Evolutionary conservation across 2,888 invertebrate genomes (phyloP), one percentile per base, ranked within the genome.

Genomic region (Diarsia brunnea): DNA sequence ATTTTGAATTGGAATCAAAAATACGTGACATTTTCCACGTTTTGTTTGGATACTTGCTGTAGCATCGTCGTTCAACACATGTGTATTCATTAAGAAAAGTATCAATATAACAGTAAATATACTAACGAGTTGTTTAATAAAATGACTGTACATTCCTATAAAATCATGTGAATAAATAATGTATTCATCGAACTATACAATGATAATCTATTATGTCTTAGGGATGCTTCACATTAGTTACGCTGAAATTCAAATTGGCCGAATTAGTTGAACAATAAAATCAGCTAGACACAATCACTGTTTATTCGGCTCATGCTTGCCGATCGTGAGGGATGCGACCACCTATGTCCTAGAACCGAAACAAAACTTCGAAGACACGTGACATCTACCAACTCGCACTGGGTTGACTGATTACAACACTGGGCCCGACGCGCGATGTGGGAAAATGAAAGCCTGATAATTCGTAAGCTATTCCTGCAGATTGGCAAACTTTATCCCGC

Each of bases 81-180:
- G 65, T 64, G 38, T 65, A 55, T 68, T 84, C 64, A 84, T 87
- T 79, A 74, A 53, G 43, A 55, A 79, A 72, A 68, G 58, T 60
- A 64, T 75, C 45, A 79, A 80, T 76, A 72, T 51, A 75, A 45
- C 51, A 72, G 58, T 85, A 80, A 77, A 80, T 63, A 64, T 47
- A 63, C 49, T 73, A 79, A 78, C 21, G 61, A 78, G 69, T 69
- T 70, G 69, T 69, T 77, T 73, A 76, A 71, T 75, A 72, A 68
- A 76, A 71, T 75, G 72, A 68, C 63, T 49, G 63, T 2, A 66
- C 63, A 74, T 72, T 71, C 58, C 55, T 69, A 64, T 77, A 75
- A 38, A 76, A 73, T 73, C 58, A 74, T 74, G 19, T 77, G 73
- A 80, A 86, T 80, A 82, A 79, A 78, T 87, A 85, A 78, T 72